These are phyloP conservation scores for Drosophila ficusphila DNA, from an alignment of 1,140 invertebrate genomes.

Conservation along the genomic window DNA sequence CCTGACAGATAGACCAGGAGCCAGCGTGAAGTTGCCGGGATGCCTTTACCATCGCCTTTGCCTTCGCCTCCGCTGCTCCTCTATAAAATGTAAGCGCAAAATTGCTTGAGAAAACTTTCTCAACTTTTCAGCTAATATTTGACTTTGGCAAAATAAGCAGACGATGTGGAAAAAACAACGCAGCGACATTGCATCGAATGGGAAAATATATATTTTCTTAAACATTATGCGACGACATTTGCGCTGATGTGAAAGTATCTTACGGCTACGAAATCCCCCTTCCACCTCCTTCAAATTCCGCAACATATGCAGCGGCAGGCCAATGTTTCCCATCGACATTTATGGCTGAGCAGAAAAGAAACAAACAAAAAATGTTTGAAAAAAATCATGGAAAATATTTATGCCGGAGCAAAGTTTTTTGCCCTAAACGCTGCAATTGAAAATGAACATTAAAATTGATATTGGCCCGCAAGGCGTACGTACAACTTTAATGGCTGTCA, in stretches of 20 bases:
- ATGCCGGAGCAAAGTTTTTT: slow-evolving; percentile 30
- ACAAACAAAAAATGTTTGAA: slow-evolving; percentile 3
- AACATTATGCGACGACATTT: slow-evolving; percentile 76
- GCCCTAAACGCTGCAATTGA: slow-evolving; percentile 60
- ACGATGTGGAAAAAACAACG: slow-evolving; percentile 80
- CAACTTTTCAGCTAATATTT: slow-evolving; percentile 83
- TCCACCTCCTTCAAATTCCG: neutral
- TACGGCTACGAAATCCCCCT: slow-evolving; percentile 14
- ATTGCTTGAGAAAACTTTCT: slow-evolving; percentile 83
- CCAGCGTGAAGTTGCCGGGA: slow-evolving; percentile 35
- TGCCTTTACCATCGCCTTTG: slow-evolving; percentile 16
- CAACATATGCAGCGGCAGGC: slow-evolving; percentile 39
- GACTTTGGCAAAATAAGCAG: slow-evolving; percentile 81
- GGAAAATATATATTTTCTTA: slow-evolving; percentile 64
- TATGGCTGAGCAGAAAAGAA: slow-evolving; percentile 17
- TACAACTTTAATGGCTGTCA: slow-evolving; percentile 68
- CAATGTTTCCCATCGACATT: slow-evolving; percentile 30
- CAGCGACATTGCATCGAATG: slow-evolving; percentile 65
- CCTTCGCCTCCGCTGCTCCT: slow-evolving; percentile 3
- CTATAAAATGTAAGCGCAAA: slow-evolving; percentile 80
- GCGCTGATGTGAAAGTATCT: slow-evolving; percentile 61
- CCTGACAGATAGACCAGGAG: slow-evolving; percentile 79
- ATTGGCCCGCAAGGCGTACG: slow-evolving; percentile 44
- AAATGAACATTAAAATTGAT: slow-evolving; percentile 76
- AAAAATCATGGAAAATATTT: slow-evolving; percentile 15